Conservation (phyloP, 2,888 invertebrate genomes). For the Malthinus flaveolus region DNA sequence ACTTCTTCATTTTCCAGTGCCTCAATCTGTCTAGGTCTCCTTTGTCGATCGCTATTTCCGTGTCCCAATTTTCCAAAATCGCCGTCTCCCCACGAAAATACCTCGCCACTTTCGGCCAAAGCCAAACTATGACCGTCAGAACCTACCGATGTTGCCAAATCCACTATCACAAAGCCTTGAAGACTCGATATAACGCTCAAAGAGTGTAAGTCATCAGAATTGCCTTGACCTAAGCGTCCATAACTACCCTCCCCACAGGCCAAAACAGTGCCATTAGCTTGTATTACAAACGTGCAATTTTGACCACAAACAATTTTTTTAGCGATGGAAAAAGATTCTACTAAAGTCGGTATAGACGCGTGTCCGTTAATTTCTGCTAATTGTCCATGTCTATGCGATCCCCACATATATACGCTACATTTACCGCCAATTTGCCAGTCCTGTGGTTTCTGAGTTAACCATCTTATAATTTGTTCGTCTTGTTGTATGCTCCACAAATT, state of each 20-base stretch:
- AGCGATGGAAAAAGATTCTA: conserved; percentile 57
- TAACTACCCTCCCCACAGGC: conserved; percentile 69
- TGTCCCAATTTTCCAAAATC: conserved; percentile 70
- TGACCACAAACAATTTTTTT: conserved; percentile 66
- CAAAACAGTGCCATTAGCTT: conserved; percentile 63
- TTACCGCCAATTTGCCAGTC: conserved; percentile 69
- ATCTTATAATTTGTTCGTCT: conserved; percentile 64
- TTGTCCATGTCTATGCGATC: conserved; percentile 66
- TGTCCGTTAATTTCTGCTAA: conserved; percentile 59
- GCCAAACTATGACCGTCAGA: conserved; percentile 69
- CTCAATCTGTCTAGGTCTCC: conserved; percentile 65
- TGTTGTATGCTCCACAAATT: conserved; percentile 60
- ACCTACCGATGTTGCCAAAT: conserved; percentile 65
- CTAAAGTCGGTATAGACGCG: conserved; percentile 51
- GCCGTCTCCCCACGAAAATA: conserved; percentile 69
- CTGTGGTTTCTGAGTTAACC: conserved; percentile 63
- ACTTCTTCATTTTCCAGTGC: conserved; percentile 64
- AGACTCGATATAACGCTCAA: conserved; percentile 62
- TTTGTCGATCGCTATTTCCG: conserved; percentile 65
- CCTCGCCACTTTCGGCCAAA: conserved; percentile 66
- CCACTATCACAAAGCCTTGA: conserved; percentile 67
- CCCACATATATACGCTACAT: conserved; percentile 65
- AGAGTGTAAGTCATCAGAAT: conserved; percentile 64
- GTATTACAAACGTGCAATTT: conserved; percentile 67
- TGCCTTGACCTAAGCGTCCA: conserved; percentile 65